Evolutionary conservation across 2,113 vertebrate species (phyloP).

Genomic region (Rhinoderma darwinii): DNA sequence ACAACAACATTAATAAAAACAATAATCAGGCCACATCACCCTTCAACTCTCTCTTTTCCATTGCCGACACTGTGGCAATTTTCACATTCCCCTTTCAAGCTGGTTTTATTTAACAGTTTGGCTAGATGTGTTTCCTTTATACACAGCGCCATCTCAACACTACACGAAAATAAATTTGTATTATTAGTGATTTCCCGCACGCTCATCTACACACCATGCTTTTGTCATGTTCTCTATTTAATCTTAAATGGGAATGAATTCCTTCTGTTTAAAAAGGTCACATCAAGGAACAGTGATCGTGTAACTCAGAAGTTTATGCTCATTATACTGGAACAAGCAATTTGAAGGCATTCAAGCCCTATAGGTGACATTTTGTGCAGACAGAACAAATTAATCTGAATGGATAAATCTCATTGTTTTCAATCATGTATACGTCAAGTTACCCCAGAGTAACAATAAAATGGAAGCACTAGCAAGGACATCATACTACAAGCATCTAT

Average conservation of each 20-base stretch:
- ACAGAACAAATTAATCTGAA: slow-evolving; percentile 50
- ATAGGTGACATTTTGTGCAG: slow-evolving; percentile 52
- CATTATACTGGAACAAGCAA: slow-evolving; percentile 59
- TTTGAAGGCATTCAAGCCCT: slow-evolving; percentile 54
- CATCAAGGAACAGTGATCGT: slow-evolving; percentile 52
- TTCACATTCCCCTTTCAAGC: not conserved
- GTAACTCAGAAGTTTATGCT: slow-evolving; percentile 52
- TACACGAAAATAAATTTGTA: slow-evolving; percentile 54
- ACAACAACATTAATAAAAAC: not conserved
- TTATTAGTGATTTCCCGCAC: slow-evolving; percentile 48
- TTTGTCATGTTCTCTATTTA: slow-evolving; percentile 48
- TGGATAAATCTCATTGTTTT: slow-evolving; percentile 43
- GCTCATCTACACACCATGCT: slow-evolving; percentile 34
- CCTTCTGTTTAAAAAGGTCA: slow-evolving; percentile 54
- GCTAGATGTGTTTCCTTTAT: slow-evolving; percentile 36
- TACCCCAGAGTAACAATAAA: not conserved
- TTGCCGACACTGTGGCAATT: not conserved
- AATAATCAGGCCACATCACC: not conserved
- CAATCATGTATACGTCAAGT: slow-evolving; percentile 25
- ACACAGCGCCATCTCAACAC: not conserved
- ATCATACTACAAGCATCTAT: not conserved
- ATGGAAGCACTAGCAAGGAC: not conserved
- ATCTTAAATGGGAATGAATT: slow-evolving; percentile 51
- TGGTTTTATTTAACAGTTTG: slow-evolving; percentile 14
- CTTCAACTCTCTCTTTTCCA: not conserved